Evolutionary conservation across 2,113 vertebrate genomes (phyloP).

Genomic region (Phocoena phocoena): DNA sequence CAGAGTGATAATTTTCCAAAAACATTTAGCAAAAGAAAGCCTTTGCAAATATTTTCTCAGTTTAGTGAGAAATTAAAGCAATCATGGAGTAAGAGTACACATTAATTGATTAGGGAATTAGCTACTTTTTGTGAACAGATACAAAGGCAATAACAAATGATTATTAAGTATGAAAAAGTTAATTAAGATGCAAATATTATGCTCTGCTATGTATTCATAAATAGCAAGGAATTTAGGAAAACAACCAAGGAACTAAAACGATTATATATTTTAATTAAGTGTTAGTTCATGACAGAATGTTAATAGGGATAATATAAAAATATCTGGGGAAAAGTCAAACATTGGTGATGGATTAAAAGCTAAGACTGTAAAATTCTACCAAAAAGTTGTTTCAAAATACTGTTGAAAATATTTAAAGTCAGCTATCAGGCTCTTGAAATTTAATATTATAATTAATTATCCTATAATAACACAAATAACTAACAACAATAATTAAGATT

Average conservation of each 20-base stretch:
- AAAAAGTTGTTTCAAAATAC: background rate
- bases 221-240: slow-evolving; percentile 66
- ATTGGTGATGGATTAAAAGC: slow-evolving; percentile 5
- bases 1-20: background rate
- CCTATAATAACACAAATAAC: background rate
- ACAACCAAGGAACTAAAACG: slow-evolving; percentile 58
- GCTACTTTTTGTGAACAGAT: slow-evolving; percentile 11
- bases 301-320: slow-evolving; percentile 43
- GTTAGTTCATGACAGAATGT: slow-evolving; percentile 46
- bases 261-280: slow-evolving; percentile 71
- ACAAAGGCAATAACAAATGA: slow-evolving; percentile 27
- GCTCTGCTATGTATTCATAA: slow-evolving; percentile 55
- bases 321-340: background rate
- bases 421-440: background rate
- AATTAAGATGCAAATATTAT: slow-evolving; percentile 72
- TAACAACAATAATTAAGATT: background rate
- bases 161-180: slow-evolving; percentile 20
- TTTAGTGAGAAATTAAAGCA: slow-evolving; percentile 24
- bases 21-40: background rate
- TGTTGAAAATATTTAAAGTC: background rate
- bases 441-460: background rate
- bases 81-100: background rate
- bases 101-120: background rate
- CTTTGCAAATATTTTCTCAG: background rate
- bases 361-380: background rate